phyloP scores from a whole-genome alignment of 2,888 invertebrate species.

The Orthonevra nobilis region DNA sequence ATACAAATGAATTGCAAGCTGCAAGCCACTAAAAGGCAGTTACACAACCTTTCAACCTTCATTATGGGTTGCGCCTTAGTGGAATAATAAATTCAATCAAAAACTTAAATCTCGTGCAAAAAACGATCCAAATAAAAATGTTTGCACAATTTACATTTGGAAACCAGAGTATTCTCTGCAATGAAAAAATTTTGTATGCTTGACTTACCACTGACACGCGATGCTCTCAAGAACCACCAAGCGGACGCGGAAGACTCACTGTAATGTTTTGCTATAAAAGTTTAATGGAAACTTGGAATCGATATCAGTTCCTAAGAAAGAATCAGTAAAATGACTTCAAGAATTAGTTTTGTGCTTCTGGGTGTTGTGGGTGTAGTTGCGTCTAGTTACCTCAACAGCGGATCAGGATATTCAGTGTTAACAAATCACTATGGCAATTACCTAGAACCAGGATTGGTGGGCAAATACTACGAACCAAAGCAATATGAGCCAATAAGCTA shows the following conservation, averaged over 20 bases:
- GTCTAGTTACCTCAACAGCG: constrained; percentile 72
- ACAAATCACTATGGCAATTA: constrained; percentile 73
- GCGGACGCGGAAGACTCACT: constrained; percentile 4
- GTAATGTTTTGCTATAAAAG: constrained; percentile 35
- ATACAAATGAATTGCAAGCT: background rate
- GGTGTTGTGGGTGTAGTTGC: constrained; percentile 70
- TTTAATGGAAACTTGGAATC: constrained; percentile 10
- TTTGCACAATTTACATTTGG: constrained; percentile 22
- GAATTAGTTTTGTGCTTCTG: constrained; percentile 51
- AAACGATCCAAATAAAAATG: background rate
- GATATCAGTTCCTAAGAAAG: constrained; percentile 34
- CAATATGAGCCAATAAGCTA: constrained; percentile 69
- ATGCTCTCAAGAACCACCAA: constrained; percentile 7
- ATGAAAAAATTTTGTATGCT: constrained; percentile 26
- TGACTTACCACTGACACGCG: constrained; percentile 46
- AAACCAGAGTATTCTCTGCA: constrained; percentile 1
- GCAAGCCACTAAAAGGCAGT: background rate
- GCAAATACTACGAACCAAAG: constrained; percentile 11
- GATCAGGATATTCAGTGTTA: constrained; percentile 74
- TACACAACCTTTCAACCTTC: background rate
- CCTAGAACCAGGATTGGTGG: constrained; percentile 1
- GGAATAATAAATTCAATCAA: constrained; percentile 1
- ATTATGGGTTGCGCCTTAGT: constrained; percentile 8
- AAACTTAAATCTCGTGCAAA: background rate
- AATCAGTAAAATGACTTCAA: constrained; percentile 39